Percentiles rank a stretch among this genome's conserved stretches.
These are phyloP conservation scores for Cataglyphis altisquamis DNA, from an alignment of 2,888 invertebrate species.

Conservation along the genomic window DNA sequence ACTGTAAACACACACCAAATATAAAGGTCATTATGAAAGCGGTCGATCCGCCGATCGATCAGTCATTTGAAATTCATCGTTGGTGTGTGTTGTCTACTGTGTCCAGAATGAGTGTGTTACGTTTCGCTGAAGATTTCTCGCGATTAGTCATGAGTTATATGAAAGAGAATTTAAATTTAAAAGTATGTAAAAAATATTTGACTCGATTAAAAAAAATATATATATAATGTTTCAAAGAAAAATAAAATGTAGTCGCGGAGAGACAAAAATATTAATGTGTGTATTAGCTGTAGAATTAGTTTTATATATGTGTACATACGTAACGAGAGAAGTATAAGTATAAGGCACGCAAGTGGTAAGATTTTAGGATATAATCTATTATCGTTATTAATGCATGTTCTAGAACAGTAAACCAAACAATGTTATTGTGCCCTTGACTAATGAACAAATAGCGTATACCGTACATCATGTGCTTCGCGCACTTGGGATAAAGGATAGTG, in stretches of 20 bases:
- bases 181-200: conserved; percentile 46
- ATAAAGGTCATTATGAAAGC: conserved; percentile 42
- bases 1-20: conserved; percentile 47
- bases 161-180: neutral
- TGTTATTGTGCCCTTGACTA: conserved; percentile 33
- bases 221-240: neutral
- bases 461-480: conserved; percentile 56
- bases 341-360: neutral
- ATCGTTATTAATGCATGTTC: neutral
- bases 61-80: conserved; percentile 7
- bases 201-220: conserved; percentile 3
- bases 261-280: neutral
- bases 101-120: conserved; percentile 52
- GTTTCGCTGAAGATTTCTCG: conserved; percentile 69
- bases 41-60: conserved; percentile 21
- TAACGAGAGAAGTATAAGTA: neutral
- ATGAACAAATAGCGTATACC: conserved; percentile 49
- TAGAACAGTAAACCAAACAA: conserved; percentile 1
- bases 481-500: conserved; percentile 60
- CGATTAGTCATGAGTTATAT: conserved; percentile 66
- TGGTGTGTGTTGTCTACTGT: neutral
- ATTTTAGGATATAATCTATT: neutral
- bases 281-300: neutral
- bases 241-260: neutral
- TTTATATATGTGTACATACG: neutral